These are phyloP conservation scores for Fregetta grallaria DNA, from an alignment of 2,113 vertebrate species.

Conservation along the genomic window DNA sequence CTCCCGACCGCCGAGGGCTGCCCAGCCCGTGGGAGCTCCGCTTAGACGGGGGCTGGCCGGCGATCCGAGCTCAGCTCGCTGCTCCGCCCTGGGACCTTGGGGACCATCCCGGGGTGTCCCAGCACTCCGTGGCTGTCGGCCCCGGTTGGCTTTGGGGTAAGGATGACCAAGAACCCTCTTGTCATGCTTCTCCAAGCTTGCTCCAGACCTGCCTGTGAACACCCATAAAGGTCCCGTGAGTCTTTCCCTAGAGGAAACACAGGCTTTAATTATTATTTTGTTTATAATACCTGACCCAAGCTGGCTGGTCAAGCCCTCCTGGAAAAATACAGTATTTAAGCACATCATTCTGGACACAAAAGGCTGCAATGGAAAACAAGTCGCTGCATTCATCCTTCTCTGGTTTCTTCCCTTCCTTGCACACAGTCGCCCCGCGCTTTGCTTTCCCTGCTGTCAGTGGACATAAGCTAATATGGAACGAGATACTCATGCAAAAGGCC, in stretches of 20 bases:
- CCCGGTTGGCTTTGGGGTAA: not conserved
- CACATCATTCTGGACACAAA: not conserved
- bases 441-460: not conserved
- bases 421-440: not conserved
- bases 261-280: not conserved
- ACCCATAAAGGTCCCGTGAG: not conserved
- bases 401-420: not conserved
- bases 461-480: not conserved
- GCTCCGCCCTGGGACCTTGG: not conserved
- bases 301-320: not conserved
- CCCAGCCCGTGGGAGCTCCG: accelerated
- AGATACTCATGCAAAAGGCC: constrained; percentile 56
- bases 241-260: not conserved
- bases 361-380: not conserved
- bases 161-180: not conserved
- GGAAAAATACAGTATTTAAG: not conserved
- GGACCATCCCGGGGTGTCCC: accelerated
- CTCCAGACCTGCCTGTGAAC: not conserved
- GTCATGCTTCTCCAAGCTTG: accelerated
- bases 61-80: not conserved
- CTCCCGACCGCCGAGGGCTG: not conserved
- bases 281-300: not conserved
- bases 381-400: not conserved
- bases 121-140: accelerated
- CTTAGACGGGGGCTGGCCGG: not conserved